phyloP scores from a whole-genome alignment of 2,797 vertebrate species.

The Neosalanx taihuensis region DNA sequence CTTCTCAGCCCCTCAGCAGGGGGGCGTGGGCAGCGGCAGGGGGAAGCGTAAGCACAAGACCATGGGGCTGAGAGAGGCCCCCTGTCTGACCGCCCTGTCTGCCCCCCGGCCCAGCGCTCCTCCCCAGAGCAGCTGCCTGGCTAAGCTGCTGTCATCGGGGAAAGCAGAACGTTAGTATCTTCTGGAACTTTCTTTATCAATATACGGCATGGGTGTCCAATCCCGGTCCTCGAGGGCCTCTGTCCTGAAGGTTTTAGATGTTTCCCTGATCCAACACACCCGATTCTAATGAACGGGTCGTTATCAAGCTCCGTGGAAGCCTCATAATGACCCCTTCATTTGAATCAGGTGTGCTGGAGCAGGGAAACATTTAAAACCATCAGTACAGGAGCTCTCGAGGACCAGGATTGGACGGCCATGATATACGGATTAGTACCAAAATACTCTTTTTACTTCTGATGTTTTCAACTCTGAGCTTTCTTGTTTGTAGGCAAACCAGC shows the following conservation, averaged over 20 bases:
- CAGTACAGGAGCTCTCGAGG: too few relatives aligned
- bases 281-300: too few relatives aligned
- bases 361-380: too few relatives aligned
- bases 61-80: slow-evolving; percentile 45
- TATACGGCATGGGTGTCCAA: neutral
- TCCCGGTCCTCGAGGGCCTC: too few relatives aligned
- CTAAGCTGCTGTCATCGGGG: slow-evolving; percentile 77
- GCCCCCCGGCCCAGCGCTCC: slow-evolving; percentile 27
- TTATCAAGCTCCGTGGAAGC: too few relatives aligned
- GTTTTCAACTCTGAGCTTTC: slow-evolving; percentile 8
- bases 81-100: slow-evolving; percentile 15
- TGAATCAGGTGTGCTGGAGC: too few relatives aligned
- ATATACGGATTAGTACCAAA: neutral
- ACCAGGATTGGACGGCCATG: too few relatives aligned
- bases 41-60: slow-evolving; percentile 71
- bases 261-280: too few relatives aligned
- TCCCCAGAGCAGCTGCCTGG: slow-evolving; percentile 73
- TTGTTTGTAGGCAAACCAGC: slow-evolving; percentile 67
- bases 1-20: slow-evolving; percentile 66
- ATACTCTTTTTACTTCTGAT: slow-evolving; percentile 1
- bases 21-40: slow-evolving; percentile 37
- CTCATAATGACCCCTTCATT: too few relatives aligned
- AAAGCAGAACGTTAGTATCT: slow-evolving; percentile 63
- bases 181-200: neutral
- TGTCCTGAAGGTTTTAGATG: too few relatives aligned